Base-by-base conservation (phyloP, 2,113 vertebrate species). In the Syngnathus floridae region DNA sequence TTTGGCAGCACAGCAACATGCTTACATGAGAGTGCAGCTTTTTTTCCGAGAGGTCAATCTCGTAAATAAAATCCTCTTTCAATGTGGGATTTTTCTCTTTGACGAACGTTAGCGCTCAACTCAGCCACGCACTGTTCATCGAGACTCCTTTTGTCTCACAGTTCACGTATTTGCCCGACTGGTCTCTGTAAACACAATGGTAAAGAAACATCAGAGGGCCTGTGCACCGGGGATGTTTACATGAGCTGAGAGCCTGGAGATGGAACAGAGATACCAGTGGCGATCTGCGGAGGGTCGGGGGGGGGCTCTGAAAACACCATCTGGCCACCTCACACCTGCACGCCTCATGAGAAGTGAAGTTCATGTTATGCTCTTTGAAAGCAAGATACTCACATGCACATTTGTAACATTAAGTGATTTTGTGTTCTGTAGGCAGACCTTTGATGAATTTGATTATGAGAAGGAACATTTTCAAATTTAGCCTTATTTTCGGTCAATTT, bases 101-200 rank as follows among this genome's bases (percentile, higher is more conserved):
- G 72, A 48, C 60, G 17, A 54, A 48, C 66, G 71, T 35, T 66
- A 65, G 31, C 16, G 1, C 38, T 68, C 26, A 11, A 11, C 12
- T 41, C 9, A 11, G 22, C 64, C 65, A 61, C 61, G 49, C 78
- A 68, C 43, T 1, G 56, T 55, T 74, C 58, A 79, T 84, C 67
- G 40, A 56, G 17, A 59, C 62, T 72, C 75, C 76, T 76, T 88
- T 87, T 84, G 85, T 86, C 80, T 66, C 57, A 62, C 82, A 77
- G 84, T 84, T 87, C 79, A 86, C 60, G 76, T 86, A 82, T 86
- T 86, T 86, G 86, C 84, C 77, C 82, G 88, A 88, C 80, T 86
- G 84, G 78, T 86, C 80, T 77, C 81, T 88, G 84, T 87, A 86
- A 88, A 89, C 84, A 89, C 86, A 85, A 82, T 79, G 84, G 84